phyloP scores from a whole-genome alignment of 2,888 invertebrate genomes.

The Synergus gifuensis region DNA sequence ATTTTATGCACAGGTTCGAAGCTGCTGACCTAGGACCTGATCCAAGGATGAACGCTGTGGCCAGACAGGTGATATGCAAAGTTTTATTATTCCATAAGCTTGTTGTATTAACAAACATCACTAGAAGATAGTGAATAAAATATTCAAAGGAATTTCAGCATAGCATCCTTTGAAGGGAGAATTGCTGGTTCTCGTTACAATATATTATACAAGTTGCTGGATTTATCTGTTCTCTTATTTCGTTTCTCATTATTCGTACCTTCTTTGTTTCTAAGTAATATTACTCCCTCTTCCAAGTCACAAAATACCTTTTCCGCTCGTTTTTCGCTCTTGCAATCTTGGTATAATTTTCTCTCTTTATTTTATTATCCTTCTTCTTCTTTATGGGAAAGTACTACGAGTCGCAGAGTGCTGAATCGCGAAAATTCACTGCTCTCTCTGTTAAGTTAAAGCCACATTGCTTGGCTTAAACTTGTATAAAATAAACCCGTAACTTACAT shows the following conservation, averaged over 20 bases:
- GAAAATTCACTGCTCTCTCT: conserved; percentile 8
- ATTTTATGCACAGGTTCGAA: conserved; percentile 63
- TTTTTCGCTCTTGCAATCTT: conserved; percentile 16
- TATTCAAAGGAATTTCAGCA: neutral
- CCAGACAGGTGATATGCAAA: conserved; percentile 65
- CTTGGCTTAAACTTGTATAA: neutral
- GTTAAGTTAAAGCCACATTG: neutral
- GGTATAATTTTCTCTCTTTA: neutral
- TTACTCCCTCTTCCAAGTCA: neutral
- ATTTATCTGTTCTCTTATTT: conserved; percentile 13
- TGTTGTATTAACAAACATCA: neutral
- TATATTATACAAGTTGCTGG: neutral
- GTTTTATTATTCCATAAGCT: neutral
- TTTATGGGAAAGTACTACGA: neutral
- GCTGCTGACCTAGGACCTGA: conserved; percentile 64
- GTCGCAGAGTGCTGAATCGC: conserved; percentile 20
- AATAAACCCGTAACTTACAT: neutral
- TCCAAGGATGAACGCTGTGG: conserved; percentile 66
- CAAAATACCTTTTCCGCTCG: neutral
- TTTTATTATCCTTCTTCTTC: neutral
- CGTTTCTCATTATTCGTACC: neutral
- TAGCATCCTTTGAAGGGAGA: neutral
- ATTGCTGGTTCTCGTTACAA: neutral
- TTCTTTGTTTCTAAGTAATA: neutral
- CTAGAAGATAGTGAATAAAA: neutral